phyloP scores from a whole-genome alignment of 30 jellyfish, hydroid and myxozoan genomes.

The Mastigias papua region DNA sequence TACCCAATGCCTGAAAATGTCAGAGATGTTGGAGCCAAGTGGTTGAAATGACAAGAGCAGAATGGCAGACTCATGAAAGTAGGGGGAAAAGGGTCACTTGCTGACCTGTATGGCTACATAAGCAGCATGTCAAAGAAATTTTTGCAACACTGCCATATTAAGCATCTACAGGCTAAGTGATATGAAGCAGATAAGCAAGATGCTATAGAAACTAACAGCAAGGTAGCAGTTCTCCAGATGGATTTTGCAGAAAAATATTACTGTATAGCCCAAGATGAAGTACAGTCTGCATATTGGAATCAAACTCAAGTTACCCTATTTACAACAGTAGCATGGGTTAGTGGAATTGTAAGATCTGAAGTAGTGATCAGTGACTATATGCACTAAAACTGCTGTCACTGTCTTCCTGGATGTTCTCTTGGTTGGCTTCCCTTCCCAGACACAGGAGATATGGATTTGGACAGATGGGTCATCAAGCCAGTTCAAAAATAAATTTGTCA shows the following conservation, averaged over 20 bases:
- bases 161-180: constrained; percentile 54
- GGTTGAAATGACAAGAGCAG: constrained; percentile 55
- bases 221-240: constrained; percentile 50
- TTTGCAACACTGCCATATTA: constrained; percentile 43
- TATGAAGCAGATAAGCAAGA: constrained; percentile 39
- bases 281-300: constrained; percentile 70
- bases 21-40: constrained; percentile 26
- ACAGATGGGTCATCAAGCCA: constrained; percentile 78
- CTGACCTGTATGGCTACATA: constrained; percentile 42
- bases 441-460: constrained; percentile 35
- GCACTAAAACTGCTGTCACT: constrained; percentile 29
- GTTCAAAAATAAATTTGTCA: constrained; percentile 64
- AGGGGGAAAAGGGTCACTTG: not conserved
- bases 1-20: constrained; percentile 2
- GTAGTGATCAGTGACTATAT: constrained; percentile 23
- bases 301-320: constrained; percentile 60
- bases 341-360: not conserved
- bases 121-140: constrained; percentile 17
- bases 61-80: constrained; percentile 4
- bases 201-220: constrained; percentile 19
- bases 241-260: constrained; percentile 62
- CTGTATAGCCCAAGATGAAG: constrained; percentile 61
- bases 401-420: constrained; percentile 38
- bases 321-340: constrained; percentile 36
- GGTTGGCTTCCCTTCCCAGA: constrained; percentile 16